A percentile compares a stretch with the other conserved stretches of the same genome.
phyloP scores from a whole-genome alignment of 2,113 vertebrate species.

The Pseudorhombus dupliciocellatus region DNA sequence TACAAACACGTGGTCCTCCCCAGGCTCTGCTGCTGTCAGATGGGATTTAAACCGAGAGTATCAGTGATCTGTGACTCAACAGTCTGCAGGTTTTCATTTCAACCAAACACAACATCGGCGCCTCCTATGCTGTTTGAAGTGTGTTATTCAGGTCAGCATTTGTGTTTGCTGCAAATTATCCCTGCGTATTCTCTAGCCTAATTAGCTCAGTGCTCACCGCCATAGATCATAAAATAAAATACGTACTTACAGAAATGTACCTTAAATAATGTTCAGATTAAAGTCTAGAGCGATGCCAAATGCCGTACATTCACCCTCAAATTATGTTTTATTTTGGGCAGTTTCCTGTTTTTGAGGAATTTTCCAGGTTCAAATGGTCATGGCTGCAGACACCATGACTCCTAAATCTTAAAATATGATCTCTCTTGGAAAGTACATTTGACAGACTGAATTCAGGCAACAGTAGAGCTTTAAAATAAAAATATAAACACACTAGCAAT shows the following conservation, averaged over 20 bases:
- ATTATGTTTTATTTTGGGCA: background rate
- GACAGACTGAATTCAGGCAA: too few relatives aligned
- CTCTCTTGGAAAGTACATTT: too few relatives aligned
- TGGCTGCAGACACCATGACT: too few relatives aligned
- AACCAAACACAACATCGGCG: constrained; percentile 16
- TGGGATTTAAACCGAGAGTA: constrained; percentile 33
- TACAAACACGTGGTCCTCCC: constrained; percentile 33
- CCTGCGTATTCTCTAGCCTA: background rate
- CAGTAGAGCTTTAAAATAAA: too few relatives aligned
- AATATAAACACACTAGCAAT: background rate
- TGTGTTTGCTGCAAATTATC: background rate
- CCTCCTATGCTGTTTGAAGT: background rate
- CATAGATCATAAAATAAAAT: background rate
- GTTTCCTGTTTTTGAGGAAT: too few relatives aligned
- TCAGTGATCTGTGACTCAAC: constrained; percentile 38
- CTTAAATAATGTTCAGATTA: too few relatives aligned
- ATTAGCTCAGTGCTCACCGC: background rate
- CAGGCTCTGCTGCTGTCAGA: constrained; percentile 42
- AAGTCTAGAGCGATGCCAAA: too few relatives aligned
- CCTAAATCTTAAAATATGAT: too few relatives aligned
- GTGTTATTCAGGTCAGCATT: constrained; percentile 3
- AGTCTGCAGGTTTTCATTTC: constrained; percentile 27
- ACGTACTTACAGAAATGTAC: too few relatives aligned
- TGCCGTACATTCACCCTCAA: background rate
- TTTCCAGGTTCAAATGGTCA: background rate